Conservation (phyloP, 2,113 vertebrate genomes). For the Glaucomys volans region DNA sequence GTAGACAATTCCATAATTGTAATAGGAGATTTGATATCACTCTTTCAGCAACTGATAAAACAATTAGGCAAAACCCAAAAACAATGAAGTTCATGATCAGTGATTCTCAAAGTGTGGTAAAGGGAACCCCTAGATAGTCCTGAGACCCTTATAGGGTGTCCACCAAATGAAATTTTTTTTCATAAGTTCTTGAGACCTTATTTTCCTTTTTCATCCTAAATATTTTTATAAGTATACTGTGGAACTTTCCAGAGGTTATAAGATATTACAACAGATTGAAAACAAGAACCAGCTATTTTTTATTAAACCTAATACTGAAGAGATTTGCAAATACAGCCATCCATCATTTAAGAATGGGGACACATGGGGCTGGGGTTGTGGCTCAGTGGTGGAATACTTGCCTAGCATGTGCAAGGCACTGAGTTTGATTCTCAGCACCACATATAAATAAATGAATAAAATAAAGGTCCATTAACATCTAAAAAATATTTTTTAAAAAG, state of each 20-base stretch:
- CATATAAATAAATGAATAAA: too few species aligned
- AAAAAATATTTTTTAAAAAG: neutral
- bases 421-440: too few species aligned
- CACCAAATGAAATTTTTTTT: slow-evolving; percentile 5
- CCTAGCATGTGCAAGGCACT: too few species aligned
- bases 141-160: neutral
- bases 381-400: too few species aligned
- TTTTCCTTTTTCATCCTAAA: neutral
- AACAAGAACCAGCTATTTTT: neutral
- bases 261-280: neutral
- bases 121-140: neutral
- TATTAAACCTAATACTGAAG: neutral
- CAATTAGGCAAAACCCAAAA: neutral
- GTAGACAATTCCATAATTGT: neutral
- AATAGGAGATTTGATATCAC: neutral
- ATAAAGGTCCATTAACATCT: too few species aligned
- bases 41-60: neutral
- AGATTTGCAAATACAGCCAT: neutral
- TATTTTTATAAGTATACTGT: neutral
- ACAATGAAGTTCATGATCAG: neutral
- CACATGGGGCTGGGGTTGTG: too few species aligned
- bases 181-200: neutral
- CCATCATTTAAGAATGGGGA: neutral
- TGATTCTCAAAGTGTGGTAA: neutral
- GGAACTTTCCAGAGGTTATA: slow-evolving; percentile 14